Evolutionary conservation across 2,888 invertebrate species (phyloP).

Genomic region (Diaphora mendica): DNA sequence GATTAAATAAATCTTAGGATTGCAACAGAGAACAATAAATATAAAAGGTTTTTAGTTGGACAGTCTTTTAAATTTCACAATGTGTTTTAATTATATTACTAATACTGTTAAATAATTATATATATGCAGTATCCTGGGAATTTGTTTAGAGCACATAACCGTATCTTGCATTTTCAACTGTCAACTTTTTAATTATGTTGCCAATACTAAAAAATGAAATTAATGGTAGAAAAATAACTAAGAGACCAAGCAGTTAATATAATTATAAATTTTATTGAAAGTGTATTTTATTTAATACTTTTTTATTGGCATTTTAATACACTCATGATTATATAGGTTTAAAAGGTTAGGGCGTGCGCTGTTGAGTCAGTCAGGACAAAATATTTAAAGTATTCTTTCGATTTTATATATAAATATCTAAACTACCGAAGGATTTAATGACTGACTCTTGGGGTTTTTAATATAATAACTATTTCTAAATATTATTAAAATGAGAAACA

Average conservation of each 20-base stretch:
- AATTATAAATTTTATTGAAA: conserved; percentile 39
- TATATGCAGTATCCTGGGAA: conserved; percentile 37
- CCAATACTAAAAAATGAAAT: conserved; percentile 15
- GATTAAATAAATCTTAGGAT: conserved; percentile 18
- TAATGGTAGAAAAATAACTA: conserved; percentile 23
- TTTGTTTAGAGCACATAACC: conserved; percentile 19
- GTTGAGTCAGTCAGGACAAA: conserved; percentile 53
- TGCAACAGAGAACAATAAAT: conserved; percentile 18
- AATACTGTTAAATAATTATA: conserved; percentile 33
- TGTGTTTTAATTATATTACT: conserved; percentile 6
- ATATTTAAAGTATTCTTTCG: conserved; percentile 50
- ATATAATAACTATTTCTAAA: conserved; percentile 54
- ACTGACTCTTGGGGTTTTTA: conserved; percentile 55
- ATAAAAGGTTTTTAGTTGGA: conserved; percentile 20
- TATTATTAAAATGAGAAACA: conserved; percentile 54
- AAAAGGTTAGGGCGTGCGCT: conserved; percentile 48
- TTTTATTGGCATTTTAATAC: conserved; percentile 44
- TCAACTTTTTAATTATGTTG: conserved; percentile 12
- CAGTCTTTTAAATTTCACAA: conserved; percentile 36
- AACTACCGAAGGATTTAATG: conserved; percentile 58
- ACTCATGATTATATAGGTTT: conserved; percentile 38
- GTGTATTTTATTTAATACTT: conserved; percentile 35
- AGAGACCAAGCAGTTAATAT: conserved; percentile 40
- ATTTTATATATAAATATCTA: conserved; percentile 52
- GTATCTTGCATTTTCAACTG: not conserved